Base-by-base conservation (phyloP, 2,888 invertebrate species). In the Lomographa bimaculata region DNA sequence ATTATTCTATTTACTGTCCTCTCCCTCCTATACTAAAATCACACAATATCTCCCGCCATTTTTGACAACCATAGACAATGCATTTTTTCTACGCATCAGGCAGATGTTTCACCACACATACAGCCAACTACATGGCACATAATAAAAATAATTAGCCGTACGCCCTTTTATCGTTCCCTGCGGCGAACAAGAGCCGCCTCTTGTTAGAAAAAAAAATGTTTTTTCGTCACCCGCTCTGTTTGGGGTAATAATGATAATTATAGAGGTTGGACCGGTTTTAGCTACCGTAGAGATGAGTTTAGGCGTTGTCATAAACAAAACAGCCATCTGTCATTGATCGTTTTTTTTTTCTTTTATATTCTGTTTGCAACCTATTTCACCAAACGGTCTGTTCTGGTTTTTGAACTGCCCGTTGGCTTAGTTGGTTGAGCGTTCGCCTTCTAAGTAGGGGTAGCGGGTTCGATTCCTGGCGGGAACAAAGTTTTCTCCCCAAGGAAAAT, bases 61-160 rank as follows among this genome's bases (percentile, higher is more conserved):
- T 60, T 63, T 57, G 58, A 54, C 46, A 40, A 50, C 58, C 65
- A 71, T 71, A 71, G 67, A 72, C 71, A 71, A 65, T 60, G 35
- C 53, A 36, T 44, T 58, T 64, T 67, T 75, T 74, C 68, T 59
- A 60, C 33, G 23, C 29, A 23, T 49, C 30, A 65, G 74, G 78
- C 82, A 83, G 82, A 83, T 83, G 82, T 80, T 36, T 71, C 66
- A 50, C 27, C 43, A 43, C 54, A 59, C 60, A 74, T 71, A 63
- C 60, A 48, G 55, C 61, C 60, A 9, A 17, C 34, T 52, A 64
- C 64, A 44, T 68, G 50, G 50, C 50, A 57, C 46, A 59, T 62
- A 69, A 76, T 63, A 71, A 71, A 54, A 71, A 63, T 70, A 69
- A 69, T 66, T 64, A 53, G 52, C 35, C 53, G 50, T 50, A 66